phyloP scores from a whole-genome alignment of 2,797 vertebrate species.

The Alectoris magna region DNA sequence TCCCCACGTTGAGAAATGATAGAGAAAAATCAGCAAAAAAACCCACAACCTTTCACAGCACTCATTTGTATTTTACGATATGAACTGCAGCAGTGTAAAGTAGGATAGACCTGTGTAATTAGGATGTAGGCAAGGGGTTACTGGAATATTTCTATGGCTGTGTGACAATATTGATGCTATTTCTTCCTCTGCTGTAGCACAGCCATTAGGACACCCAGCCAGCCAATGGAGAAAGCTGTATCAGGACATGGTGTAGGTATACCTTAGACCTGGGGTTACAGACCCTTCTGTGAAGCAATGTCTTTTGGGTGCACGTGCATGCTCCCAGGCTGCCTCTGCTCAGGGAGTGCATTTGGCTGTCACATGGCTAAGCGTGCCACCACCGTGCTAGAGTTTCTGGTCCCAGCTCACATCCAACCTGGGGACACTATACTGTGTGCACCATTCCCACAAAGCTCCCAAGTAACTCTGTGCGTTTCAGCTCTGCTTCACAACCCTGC shows the following conservation, averaged over 20 bases:
- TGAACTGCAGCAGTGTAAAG: background rate
- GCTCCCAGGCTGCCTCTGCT: background rate
- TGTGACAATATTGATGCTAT: fast-evolving
- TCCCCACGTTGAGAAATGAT: background rate
- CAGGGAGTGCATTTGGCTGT: background rate
- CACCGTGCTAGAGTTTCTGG: background rate
- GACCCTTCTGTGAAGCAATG: background rate
- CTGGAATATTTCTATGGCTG: background rate
- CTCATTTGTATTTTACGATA: background rate
- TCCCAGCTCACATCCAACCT: background rate
- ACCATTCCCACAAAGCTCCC: background rate
- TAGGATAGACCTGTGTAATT: background rate
- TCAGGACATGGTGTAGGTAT: no score
- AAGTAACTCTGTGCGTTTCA: background rate
- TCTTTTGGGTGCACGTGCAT: background rate
- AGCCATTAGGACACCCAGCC: background rate
- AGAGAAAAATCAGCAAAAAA: background rate
- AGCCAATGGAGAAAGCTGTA: background rate
- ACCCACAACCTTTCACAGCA: background rate
- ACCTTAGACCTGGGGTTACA: background rate
- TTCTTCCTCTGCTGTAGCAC: background rate
- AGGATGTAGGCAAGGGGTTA: background rate
- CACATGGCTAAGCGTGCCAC: background rate
- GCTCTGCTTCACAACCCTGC: background rate
- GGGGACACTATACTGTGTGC: background rate